Conservation (phyloP, 2,797 vertebrate species). For the Microcaecilia unicolor region DNA sequence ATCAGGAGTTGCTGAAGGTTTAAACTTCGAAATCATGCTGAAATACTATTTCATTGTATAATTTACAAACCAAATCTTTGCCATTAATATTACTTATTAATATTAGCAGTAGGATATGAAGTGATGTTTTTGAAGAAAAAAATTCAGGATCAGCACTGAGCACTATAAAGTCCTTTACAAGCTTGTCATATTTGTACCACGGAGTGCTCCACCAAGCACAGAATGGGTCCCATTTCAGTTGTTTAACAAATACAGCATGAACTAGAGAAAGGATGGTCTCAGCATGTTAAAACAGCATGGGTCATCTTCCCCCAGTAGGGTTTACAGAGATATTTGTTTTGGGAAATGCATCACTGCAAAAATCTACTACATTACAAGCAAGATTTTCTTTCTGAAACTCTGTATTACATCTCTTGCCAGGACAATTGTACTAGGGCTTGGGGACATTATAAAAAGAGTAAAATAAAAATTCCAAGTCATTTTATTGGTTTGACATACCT, state of each 20-base stretch:
- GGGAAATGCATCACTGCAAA: slow-evolving; percentile 46
- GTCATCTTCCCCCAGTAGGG: slow-evolving; percentile 47
- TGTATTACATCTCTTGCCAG: slow-evolving; percentile 49
- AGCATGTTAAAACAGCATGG: slow-evolving; percentile 47
- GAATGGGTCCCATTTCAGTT: slow-evolving; percentile 41
- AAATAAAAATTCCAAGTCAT: too few relatives aligned
- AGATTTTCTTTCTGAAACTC: slow-evolving; percentile 38
- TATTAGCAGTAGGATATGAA: too few relatives aligned
- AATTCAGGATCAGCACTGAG: slow-evolving; percentile 36
- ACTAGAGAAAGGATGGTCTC: slow-evolving; percentile 39
- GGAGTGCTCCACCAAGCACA: slow-evolving; percentile 34
- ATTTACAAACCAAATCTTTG: too few relatives aligned
- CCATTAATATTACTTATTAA: too few relatives aligned
- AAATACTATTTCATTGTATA: too few relatives aligned
- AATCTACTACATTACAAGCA: slow-evolving; percentile 49
- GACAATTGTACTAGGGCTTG: slow-evolving; percentile 20
- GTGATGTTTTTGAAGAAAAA: too few relatives aligned
- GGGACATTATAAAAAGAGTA: too few relatives aligned
- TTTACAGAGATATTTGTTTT: slow-evolving; percentile 44
- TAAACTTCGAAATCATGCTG: too few relatives aligned
- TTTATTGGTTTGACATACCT: too few relatives aligned
- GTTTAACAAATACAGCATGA: slow-evolving; percentile 43
- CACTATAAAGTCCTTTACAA: slow-evolving; percentile 34
- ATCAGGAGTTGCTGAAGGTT: too few relatives aligned
- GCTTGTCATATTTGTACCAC: slow-evolving; percentile 43